Conservation (phyloP, 2,797 vertebrate species). For the Pseudomugil gertrudae region DNA sequence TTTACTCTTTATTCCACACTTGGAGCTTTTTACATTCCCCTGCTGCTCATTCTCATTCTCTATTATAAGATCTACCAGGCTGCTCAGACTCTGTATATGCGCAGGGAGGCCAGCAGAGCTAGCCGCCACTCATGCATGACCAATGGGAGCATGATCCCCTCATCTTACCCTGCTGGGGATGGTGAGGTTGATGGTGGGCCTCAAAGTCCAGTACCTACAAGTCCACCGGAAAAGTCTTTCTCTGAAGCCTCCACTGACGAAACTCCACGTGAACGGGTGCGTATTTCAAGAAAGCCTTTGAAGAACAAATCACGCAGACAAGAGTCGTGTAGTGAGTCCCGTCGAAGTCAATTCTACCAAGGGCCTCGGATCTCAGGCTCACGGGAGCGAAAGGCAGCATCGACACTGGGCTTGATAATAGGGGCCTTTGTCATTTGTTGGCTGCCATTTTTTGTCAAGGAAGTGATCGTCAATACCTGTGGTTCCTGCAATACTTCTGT, state of each 20-base stretch:
- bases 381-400: constrained; percentile 93
- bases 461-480: constrained; percentile 94
- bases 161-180: constrained; percentile 74
- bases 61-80: constrained; percentile 98
- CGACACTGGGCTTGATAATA: constrained; percentile 92
- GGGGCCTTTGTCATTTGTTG: constrained; percentile 98
- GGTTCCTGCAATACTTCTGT: constrained; percentile 87
- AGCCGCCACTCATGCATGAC: constrained; percentile 85
- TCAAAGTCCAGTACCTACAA: constrained; percentile 83
- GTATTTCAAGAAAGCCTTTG: constrained; percentile 77
- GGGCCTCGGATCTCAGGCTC: constrained; percentile 92
- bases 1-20: constrained; percentile 95
- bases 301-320: constrained; percentile 82
- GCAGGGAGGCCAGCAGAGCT: constrained; percentile 89
- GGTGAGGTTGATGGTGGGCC: constrained; percentile 77
- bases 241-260: constrained; percentile 91
- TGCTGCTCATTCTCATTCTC: constrained; percentile 94
- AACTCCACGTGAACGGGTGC: constrained; percentile 79
- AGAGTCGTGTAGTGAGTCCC: constrained; percentile 83
- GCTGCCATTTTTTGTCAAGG: constrained; percentile 98
- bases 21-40: constrained; percentile 96
- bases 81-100: constrained; percentile 93
- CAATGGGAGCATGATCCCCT: constrained; percentile 90
- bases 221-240: constrained; percentile 86
- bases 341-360: constrained; percentile 85